Conservation (phyloP, 92 coral and sea anemone species). For the Chrysogorgia sp. region DNA sequence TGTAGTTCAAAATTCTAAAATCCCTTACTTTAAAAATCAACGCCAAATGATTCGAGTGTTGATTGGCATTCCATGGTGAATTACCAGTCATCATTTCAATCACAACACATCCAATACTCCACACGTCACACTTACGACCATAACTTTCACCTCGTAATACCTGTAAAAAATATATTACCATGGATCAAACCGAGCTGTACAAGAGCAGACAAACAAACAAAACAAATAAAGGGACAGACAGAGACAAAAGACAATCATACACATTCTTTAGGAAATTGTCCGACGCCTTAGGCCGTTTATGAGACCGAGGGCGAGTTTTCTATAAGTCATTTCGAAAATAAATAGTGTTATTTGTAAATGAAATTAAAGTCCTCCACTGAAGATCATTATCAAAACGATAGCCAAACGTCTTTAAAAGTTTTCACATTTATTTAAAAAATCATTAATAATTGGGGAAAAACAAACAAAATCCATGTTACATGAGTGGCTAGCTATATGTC, state of each 20-base stretch:
- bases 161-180: constrained; percentile 30
- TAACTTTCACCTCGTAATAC: constrained; percentile 96
- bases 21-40: constrained; percentile 82
- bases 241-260: not conserved
- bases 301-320: too few relatives aligned
- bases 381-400: too few relatives aligned
- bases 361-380: too few relatives aligned
- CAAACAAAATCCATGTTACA: too few relatives aligned
- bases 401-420: too few relatives aligned
- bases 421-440: too few relatives aligned
- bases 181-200: not conserved
- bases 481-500: too few relatives aligned
- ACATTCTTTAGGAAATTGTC: not conserved
- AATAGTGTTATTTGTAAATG: too few relatives aligned
- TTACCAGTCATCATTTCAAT: constrained; percentile 95
- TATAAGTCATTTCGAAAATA: too few relatives aligned
- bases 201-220: not conserved
- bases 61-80: constrained; percentile 97
- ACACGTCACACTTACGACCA: constrained; percentile 93
- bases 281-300: not conserved
- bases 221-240: not conserved
- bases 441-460: too few relatives aligned
- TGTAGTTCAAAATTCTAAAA: not conserved
- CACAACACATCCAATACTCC: constrained; percentile 94
- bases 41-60: constrained; percentile 95